phyloP scores from a whole-genome alignment of 2,113 vertebrate genomes.

The Hyperoodon ampullatus region DNA sequence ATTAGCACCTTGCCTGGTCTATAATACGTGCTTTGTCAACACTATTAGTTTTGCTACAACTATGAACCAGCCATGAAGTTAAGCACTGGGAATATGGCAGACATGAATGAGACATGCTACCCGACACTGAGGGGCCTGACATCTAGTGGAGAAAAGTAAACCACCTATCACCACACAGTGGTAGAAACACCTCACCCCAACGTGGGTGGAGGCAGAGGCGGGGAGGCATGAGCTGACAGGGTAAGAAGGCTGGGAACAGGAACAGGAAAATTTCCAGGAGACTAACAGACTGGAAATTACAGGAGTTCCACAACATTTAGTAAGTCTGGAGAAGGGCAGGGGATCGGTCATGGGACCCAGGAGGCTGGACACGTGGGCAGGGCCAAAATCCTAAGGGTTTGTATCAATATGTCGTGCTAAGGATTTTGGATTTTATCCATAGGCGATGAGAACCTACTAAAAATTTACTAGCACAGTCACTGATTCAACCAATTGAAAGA shows the following conservation, averaged over 20 bases:
- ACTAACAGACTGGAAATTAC: neutral
- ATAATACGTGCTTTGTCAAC: neutral
- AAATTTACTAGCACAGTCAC: neutral
- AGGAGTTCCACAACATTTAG: neutral
- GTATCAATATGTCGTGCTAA: neutral
- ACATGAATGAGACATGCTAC: neutral
- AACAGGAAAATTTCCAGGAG: neutral
- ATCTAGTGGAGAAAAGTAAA: neutral
- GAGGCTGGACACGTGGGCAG: neutral
- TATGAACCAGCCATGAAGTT: neutral
- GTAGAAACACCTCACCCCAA: neutral
- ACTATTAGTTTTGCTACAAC: neutral
- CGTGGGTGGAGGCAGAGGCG: neutral
- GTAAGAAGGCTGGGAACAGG: neutral
- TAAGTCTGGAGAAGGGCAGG: neutral
- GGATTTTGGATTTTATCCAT: neutral
- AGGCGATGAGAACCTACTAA: neutral
- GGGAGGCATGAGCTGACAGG: neutral
- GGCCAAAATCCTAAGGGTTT: neutral
- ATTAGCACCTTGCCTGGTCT: neutral
- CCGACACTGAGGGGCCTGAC: neutral
- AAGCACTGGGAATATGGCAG: neutral
- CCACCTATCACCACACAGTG: neutral
- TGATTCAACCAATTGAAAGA: neutral
- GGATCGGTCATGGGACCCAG: neutral